phyloP scores from a whole-genome alignment of 2,797 vertebrate genomes.

The Hippopotamyrus pictus region DNA sequence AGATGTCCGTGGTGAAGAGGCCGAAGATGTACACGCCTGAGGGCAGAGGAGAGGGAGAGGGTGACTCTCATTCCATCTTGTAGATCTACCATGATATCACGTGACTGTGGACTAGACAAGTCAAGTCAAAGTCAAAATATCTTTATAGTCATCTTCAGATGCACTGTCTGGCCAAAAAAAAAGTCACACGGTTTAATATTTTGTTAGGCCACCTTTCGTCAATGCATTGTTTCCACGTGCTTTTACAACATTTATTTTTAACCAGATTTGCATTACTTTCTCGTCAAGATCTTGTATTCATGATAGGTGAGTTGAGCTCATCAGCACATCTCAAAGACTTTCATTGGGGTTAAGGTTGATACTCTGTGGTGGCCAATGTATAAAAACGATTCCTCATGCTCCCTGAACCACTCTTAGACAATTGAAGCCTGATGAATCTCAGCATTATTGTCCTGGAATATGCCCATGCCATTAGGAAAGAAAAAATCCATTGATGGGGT shows the following conservation, averaged over 20 bases:
- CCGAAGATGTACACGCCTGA: constrained; percentile 93
- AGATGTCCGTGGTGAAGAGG: constrained; percentile 96
- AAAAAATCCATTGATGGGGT: background rate
- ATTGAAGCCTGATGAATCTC: background rate
- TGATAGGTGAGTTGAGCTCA: background rate
- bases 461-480: background rate
- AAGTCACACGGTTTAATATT: background rate
- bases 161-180: background rate
- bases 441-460: background rate
- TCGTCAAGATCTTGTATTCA: background rate
- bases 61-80: background rate
- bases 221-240: background rate
- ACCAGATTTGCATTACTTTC: background rate
- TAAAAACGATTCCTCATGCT: background rate
- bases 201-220: background rate
- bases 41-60: background rate
- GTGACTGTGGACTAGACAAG: background rate
- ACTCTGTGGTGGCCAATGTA: background rate
- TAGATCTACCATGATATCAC: background rate
- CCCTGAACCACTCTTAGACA: background rate
- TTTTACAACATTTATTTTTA: background rate
- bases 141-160: background rate
- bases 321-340: background rate
- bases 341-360: background rate
- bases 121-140: background rate